phyloP scores from a whole-genome alignment of 2,888 invertebrate species.

The Dorcus parallelipipedus region DNA sequence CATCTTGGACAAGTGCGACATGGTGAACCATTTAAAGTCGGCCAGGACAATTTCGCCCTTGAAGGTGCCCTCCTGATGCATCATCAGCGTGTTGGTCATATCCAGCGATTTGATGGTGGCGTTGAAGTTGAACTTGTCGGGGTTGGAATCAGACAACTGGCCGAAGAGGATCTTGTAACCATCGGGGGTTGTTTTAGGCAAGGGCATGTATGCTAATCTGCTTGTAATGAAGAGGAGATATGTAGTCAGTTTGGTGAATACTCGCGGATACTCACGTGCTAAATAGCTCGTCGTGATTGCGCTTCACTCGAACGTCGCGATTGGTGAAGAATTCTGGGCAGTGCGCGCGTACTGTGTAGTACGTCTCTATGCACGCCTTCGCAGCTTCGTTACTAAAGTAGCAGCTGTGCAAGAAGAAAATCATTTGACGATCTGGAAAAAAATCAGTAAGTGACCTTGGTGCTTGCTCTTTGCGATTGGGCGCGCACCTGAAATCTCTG shows the following conservation, averaged over 20 bases:
- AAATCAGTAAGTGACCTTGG: neutral
- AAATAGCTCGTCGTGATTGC: slow-evolving; percentile 1
- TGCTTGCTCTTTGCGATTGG: too few relatives aligned
- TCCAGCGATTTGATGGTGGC: slow-evolving; percentile 51
- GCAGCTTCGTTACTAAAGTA: slow-evolving; percentile 51
- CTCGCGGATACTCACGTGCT: slow-evolving; percentile 49
- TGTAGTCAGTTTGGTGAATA: too few relatives aligned
- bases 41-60: slow-evolving; percentile 59
- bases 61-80: slow-evolving; percentile 49
- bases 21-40: slow-evolving; percentile 57
- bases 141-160: slow-evolving; percentile 38
- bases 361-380: slow-evolving; percentile 35
- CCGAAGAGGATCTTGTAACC: neutral
- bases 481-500: slow-evolving; percentile 30
- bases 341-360: slow-evolving; percentile 31
- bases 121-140: slow-evolving; percentile 55
- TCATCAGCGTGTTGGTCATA: slow-evolving; percentile 59
- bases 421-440: slow-evolving; percentile 40
- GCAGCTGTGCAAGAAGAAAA: slow-evolving; percentile 68
- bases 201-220: neutral
- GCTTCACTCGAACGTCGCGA: neutral
- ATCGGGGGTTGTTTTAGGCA: neutral
- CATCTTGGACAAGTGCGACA: slow-evolving; percentile 62
- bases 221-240: too few relatives aligned
- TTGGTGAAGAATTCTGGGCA: slow-evolving; percentile 37